These are phyloP conservation scores for Muntiacus muntjak DNA, from an alignment of 2,113 vertebrate genomes.

Conservation along the genomic window DNA sequence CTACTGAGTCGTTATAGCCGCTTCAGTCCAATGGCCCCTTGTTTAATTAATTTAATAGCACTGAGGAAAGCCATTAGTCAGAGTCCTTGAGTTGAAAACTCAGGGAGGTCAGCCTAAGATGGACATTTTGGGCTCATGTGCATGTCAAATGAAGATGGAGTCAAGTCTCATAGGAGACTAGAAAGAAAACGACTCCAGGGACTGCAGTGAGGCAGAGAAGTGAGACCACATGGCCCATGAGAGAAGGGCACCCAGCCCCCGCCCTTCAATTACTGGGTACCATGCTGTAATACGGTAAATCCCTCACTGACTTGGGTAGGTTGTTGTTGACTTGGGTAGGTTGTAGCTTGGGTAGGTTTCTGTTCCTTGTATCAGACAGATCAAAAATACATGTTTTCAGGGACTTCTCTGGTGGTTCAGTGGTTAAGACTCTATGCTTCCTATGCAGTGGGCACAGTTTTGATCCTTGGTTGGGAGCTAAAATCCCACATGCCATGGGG, in stretches of 20 bases:
- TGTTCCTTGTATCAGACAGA: background rate
- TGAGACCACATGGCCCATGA: accelerated
- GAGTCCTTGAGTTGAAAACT: background rate
- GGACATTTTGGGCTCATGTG: background rate
- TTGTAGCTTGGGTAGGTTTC: background rate
- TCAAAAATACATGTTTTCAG: background rate
- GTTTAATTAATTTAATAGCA: background rate
- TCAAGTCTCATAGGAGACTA: background rate
- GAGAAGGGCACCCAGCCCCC: background rate
- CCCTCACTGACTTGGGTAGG: background rate
- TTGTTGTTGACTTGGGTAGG: no score
- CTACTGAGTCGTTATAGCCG: background rate
- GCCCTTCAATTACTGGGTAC: background rate
- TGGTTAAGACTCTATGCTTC: background rate
- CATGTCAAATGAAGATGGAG: background rate
- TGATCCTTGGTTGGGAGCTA: background rate
- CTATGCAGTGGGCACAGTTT: background rate
- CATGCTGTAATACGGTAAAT: background rate
- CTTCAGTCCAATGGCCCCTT: background rate
- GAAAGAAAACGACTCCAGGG: background rate
- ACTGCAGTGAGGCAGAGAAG: background rate
- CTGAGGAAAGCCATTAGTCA: background rate
- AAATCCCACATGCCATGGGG: background rate
- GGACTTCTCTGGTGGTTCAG: background rate
- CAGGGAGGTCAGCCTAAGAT: background rate